A percentile compares a stretch with the other conserved stretches of the same genome.
phyloP scores from a whole-genome alignment of 2,888 invertebrate genomes.

The Junonia oenone region DNA sequence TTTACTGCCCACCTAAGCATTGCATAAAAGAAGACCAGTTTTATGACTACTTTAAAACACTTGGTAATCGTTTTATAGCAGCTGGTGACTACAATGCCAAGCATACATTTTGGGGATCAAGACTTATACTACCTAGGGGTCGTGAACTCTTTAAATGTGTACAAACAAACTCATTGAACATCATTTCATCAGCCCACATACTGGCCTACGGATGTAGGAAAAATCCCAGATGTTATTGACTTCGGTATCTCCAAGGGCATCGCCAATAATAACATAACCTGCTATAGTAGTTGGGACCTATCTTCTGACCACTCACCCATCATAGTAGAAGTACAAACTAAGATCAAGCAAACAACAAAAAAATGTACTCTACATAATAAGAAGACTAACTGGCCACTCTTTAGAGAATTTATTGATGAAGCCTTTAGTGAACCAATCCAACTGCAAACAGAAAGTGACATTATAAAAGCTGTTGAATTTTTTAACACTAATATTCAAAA shows the following conservation, averaged over 20 bases:
- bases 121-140: not conserved
- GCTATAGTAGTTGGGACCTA: constrained; percentile 22
- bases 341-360: not conserved
- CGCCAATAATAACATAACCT: constrained; percentile 16
- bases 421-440: not conserved
- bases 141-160: not conserved
- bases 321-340: constrained; percentile 6
- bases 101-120: not conserved
- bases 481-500: not conserved
- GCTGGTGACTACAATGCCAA: not conserved
- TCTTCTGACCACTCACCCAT: constrained; percentile 30
- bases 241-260: constrained; percentile 25
- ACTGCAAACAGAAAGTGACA: constrained; percentile 17
- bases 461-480: not conserved
- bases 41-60: not conserved
- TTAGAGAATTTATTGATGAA: constrained; percentile 7
- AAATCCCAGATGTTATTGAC: constrained; percentile 24
- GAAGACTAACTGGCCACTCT: constrained; percentile 19
- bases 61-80: not conserved
- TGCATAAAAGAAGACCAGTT: not conserved
- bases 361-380: constrained; percentile 22
- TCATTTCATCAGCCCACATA: constrained; percentile 27
- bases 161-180: constrained; percentile 17
- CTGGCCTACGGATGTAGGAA: constrained; percentile 26
- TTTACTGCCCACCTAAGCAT: not conserved